These are phyloP conservation scores for Macaca nemestrina DNA, from an alignment of 2,113 vertebrate species.

Conservation along the genomic window DNA sequence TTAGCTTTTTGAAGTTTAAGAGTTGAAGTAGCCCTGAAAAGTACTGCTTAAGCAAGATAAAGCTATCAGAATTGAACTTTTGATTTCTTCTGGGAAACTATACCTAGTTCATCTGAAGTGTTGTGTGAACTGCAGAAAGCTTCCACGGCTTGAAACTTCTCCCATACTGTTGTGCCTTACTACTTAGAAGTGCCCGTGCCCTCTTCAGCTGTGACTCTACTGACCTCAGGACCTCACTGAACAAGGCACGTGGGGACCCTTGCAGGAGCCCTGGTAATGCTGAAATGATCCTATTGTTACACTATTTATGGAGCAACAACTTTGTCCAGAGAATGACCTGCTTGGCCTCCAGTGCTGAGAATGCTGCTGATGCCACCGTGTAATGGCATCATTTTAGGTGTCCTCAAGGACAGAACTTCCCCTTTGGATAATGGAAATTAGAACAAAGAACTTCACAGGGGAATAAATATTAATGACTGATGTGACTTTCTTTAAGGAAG, in stretches of 20 bases:
- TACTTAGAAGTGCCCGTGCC: neutral
- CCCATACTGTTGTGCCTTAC: neutral
- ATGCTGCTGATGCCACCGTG: neutral
- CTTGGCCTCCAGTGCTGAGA: neutral
- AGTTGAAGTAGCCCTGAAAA: neutral
- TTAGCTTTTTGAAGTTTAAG: neutral
- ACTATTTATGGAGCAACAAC: neutral
- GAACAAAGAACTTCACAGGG: neutral
- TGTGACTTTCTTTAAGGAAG: neutral
- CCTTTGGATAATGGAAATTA: neutral
- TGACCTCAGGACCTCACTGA: neutral
- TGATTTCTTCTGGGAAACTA: neutral
- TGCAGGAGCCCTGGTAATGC: neutral
- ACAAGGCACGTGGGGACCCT: neutral
- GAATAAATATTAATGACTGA: neutral
- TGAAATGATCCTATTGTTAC: neutral
- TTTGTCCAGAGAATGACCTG: neutral
- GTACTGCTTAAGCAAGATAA: neutral
- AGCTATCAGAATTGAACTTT: neutral
- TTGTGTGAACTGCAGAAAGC: neutral
- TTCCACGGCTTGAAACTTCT: neutral
- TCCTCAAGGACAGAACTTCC: neutral
- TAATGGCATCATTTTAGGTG: neutral
- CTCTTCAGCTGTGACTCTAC: neutral
- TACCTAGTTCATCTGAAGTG: neutral